Base-by-base conservation (phyloP, 64 coral and sea anemone genomes). In the Montipora efflorescens region DNA sequence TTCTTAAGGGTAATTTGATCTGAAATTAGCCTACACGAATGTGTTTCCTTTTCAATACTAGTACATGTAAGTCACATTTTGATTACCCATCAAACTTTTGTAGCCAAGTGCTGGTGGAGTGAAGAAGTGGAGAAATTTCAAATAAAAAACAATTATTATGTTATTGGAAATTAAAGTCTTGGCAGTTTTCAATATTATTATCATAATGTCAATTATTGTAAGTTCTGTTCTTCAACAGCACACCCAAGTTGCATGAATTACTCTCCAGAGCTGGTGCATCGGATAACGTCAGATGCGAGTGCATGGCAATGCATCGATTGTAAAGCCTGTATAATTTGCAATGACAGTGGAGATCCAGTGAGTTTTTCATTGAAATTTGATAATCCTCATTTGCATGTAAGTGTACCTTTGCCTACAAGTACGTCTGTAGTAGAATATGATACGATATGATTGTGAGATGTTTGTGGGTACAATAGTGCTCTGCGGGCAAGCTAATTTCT, bases 251-350 rank as follows among this genome's bases (percentile, higher is more conserved):
- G 98, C 81, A 99, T 99, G 98, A 96, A 99, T 75, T 99, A 99
- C 78, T 96, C 98, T 2, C 82, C 92, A 45, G 98, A 99, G 47
- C 62, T 99, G 11, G 91, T 95, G 68, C 64, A 87, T 52, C 96
- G 98, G 76, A 99, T 99, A 12, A 94, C 95, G 69, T 95, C 95
- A 52, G 98, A 99, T 82, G 95, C 95, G 11, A 94, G 92, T 81
- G 93, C 98, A 18, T 99, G 98, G 98, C 98, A 99, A 84, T 99
- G 98, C 76, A 99, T 99, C 80, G 98, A 99, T 84, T 99, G 98
- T 69, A 99, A 99, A 92, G 94, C 98, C 45, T 99, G 98, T 86
- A 93, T 99, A 62, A 94, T 99, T 80, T 99, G 98, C 77, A 96
- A 99, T 58, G 98, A 99, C 49, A 96, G 95, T 92, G 98, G 98